Evolutionary conservation across 2,888 invertebrate genomes (phyloP), one percentile per base, ranked within the genome.

Genomic region (Polydrusus cervinus): DNA sequence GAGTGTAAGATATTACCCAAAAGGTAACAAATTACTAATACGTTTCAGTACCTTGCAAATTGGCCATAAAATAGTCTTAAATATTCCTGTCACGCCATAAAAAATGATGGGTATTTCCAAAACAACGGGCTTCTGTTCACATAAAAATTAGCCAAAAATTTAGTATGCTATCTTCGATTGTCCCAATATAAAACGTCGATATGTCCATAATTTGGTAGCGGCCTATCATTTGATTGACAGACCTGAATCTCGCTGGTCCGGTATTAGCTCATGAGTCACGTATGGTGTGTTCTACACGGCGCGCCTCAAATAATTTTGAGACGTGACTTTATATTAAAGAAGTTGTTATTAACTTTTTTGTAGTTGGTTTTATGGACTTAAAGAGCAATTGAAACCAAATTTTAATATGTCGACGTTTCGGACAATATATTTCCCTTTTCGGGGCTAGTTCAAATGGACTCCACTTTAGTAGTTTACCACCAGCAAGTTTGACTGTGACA

Each of bases 31-130:
- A 69, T 69, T 60, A 16, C 25, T 34, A 45, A 60, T 57, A 62
- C 51, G 38, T 61, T 47, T 62, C 51, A 62, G 38, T 43, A 67
- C 13, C 18, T 70, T 70, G 60, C 45, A 61, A 47, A 60, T 69
- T 34, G 49, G 30, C 18, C 14, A 43, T 43, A 55, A 67, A 67
- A 25, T 67, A 55, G 55, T 45, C 1, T 25, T 11, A 67, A 55
- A 40, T 67, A 70, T 70, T 70, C 62, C 6, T 51, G 49, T 40
- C 49, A 57, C 51, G 34, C 38, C 47, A n/a, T 13, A 62, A 62
- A 70, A 62, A 70, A 70, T 62, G 49, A 70, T 62, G 51, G 70
- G 62, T 62, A 70, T 70, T 70, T 70, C 70, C 70, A 70, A 70
- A 70, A 62, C 61, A 47, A 18, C 47, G 18, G 55, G 10, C 69